A percentile compares a stretch with the other conserved stretches of the same genome.
phyloP scores from a whole-genome alignment of 2,113 vertebrate species.

The Carollia perspicillata region DNA sequence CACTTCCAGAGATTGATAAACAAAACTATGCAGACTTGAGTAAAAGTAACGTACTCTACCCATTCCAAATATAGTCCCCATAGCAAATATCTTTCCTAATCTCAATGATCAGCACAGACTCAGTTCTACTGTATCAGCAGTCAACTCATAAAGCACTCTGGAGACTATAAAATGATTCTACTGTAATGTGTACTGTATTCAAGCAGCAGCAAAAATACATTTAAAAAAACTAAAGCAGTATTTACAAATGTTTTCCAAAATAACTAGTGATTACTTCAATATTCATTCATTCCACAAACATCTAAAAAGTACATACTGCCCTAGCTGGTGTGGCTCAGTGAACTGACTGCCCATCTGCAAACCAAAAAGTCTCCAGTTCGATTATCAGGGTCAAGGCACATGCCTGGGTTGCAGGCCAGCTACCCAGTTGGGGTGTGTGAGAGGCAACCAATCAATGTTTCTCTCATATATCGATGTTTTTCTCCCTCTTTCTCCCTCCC shows the following conservation, averaged over 20 bases:
- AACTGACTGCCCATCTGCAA: too few species aligned
- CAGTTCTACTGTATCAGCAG: not conserved
- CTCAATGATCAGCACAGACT: not conserved
- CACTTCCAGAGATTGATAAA: not conserved
- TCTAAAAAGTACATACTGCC: not conserved
- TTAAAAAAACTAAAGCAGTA: not conserved
- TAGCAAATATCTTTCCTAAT: not conserved
- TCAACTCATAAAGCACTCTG: not conserved
- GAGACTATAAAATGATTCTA: not conserved
- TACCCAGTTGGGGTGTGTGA: too few species aligned
- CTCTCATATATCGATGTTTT: too few species aligned
- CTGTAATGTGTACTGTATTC: not conserved
- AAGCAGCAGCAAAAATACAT: not conserved
- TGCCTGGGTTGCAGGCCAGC: too few species aligned
- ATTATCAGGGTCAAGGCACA: too few species aligned
- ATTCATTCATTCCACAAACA: not conserved
- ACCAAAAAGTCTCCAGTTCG: too few species aligned
- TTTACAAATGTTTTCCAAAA: conserved; percentile 33
- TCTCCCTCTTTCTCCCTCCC: too few species aligned
- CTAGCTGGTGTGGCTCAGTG: too few species aligned
- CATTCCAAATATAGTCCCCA: not conserved
- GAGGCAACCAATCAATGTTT: too few species aligned
- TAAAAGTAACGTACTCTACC: not conserved
- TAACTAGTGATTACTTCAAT: not conserved
- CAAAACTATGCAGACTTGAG: not conserved